A percentile compares a stretch with the other conserved stretches of the same genome.
Conservation (phyloP, 2,888 invertebrate genomes). For the Nephrocerus scutellatus region DNA sequence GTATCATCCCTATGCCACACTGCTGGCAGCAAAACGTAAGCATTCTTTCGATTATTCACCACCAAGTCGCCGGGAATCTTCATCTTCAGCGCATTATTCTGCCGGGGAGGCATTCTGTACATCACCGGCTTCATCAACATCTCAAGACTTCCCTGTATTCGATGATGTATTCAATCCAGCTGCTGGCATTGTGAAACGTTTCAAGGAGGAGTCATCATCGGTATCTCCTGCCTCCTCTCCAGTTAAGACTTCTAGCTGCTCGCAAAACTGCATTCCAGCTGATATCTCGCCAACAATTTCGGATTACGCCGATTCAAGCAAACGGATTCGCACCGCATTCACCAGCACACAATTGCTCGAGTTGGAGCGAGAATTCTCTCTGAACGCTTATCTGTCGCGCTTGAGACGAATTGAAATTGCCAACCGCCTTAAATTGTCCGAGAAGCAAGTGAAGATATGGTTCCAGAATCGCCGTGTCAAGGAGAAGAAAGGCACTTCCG, state of each 20-base stretch:
- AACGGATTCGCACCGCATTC: constrained; percentile 87
- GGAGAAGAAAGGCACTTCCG: constrained; percentile 80
- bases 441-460: constrained; percentile 95
- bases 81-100: no score
- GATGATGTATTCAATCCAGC: constrained; percentile 28
- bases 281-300: constrained; percentile 38
- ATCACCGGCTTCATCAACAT: constrained; percentile 41
- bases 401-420: constrained; percentile 89
- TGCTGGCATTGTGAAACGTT: constrained; percentile 28
- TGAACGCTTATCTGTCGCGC: constrained; percentile 86
- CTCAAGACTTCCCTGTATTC: constrained; percentile 31
- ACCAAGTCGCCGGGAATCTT: constrained; percentile 10
- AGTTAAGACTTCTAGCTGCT: constrained; percentile 22
- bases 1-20: constrained; percentile 35
- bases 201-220: constrained; percentile 33
- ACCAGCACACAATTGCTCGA: constrained; percentile 83
- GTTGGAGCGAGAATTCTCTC: constrained; percentile 79
- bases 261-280: constrained; percentile 17
- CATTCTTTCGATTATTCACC: constrained; percentile 21
- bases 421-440: constrained; percentile 75
- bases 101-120: constrained; percentile 40
- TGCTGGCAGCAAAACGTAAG: constrained; percentile 34
- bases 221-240: constrained; percentile 38
- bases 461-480: constrained; percentile 89
- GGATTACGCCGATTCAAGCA: constrained; percentile 63